Conservation (phyloP, 92 coral and sea anemone genomes). For the Ricordea florida region DNA sequence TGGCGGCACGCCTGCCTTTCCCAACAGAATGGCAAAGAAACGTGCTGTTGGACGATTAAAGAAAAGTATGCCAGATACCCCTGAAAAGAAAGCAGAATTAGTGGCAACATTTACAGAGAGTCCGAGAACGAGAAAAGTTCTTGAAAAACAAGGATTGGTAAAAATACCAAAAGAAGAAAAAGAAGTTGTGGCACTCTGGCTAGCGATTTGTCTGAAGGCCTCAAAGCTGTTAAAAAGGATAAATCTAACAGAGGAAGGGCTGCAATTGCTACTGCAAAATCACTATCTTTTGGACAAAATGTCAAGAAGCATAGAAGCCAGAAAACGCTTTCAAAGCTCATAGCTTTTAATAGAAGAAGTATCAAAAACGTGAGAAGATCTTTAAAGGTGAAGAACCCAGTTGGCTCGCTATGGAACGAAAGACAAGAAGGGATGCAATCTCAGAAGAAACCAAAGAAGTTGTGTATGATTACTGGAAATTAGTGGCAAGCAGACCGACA, state of each 20-base stretch:
- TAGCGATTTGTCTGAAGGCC: constrained; percentile 54
- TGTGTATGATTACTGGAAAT: constrained; percentile 36
- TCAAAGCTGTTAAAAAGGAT: constrained; percentile 30
- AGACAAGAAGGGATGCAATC: constrained; percentile 9
- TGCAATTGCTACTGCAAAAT: constrained; percentile 25
- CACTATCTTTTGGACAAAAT: constrained; percentile 45
- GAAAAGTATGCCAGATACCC: constrained; percentile 3
- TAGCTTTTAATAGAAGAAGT: constrained; percentile 2
- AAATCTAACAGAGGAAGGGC: constrained; percentile 47
- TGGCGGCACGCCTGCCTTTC: neutral
- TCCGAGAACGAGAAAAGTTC: constrained; percentile 21
- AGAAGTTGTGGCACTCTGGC: constrained; percentile 52
- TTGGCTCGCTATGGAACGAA: constrained; percentile 14
- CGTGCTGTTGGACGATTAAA: constrained; percentile 6
- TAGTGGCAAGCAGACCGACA: constrained; percentile 42
- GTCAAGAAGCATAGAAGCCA: constrained; percentile 21
- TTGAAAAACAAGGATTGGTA: neutral
- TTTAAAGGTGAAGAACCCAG: constrained; percentile 51
- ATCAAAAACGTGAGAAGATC: constrained; percentile 15
- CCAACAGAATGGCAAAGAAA: constrained; percentile 33
- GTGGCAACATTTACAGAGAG: neutral
- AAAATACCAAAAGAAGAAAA: constrained; percentile 39
- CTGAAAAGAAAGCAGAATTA: constrained; percentile 18
- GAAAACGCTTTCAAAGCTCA: constrained; percentile 28
- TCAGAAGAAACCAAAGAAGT: constrained; percentile 18